These are phyloP conservation scores for Ophiothrix spiculata DNA, from an alignment of 35 echinoderm and acorn worm genomes.

Conservation along the genomic window DNA sequence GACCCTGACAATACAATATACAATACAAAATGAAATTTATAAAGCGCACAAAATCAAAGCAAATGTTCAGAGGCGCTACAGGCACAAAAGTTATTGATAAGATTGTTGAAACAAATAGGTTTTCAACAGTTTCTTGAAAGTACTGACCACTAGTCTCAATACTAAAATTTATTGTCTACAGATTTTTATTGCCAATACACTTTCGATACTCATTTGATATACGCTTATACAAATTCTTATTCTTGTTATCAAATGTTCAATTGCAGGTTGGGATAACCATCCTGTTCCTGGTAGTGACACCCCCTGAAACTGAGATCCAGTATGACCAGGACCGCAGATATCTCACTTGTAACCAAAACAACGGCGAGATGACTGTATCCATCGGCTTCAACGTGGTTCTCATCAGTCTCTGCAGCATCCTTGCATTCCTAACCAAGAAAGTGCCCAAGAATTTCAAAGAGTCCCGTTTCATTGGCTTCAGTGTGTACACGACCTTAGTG, in stretches of 20 bases:
- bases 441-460: slow-evolving; percentile 72
- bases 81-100: too few relatives aligned
- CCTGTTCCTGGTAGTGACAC: not conserved
- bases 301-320: not conserved
- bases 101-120: too few relatives aligned
- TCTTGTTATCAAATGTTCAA: not conserved
- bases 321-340: not conserved
- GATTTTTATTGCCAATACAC: too few relatives aligned
- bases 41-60: too few relatives aligned
- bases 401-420: slow-evolving; percentile 34
- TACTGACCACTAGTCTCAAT: too few relatives aligned
- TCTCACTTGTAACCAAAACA: not conserved
- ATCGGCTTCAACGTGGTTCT: slow-evolving; percentile 20
- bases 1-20: too few relatives aligned
- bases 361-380: not conserved
- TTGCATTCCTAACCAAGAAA: slow-evolving; percentile 44
- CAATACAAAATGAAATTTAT: too few relatives aligned
- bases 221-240: too few relatives aligned
- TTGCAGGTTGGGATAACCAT: not conserved
- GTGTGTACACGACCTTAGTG: slow-evolving; percentile 55
- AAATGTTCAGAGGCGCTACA: too few relatives aligned
- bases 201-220: too few relatives aligned
- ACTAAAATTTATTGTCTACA: too few relatives aligned
- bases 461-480: slow-evolving; percentile 58
- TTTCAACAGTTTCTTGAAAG: too few relatives aligned